Evolutionary conservation across 1,140 invertebrate genomes (phyloP), one percentile per base, ranked within the genome.

Genomic region (Laupala kohalensis): DNA sequence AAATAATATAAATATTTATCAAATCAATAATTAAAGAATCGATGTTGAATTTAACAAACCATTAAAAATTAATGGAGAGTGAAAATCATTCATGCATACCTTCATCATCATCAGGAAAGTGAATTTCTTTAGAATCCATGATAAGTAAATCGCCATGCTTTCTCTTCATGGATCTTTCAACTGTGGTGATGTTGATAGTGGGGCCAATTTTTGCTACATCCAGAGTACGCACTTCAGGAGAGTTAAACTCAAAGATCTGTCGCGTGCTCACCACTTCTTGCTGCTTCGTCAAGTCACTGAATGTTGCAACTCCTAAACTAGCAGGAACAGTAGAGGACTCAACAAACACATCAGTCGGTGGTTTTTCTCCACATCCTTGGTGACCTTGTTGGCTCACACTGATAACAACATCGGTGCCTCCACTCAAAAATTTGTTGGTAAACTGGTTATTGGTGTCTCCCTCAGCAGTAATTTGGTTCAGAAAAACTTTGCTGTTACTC

Each of bases 181-280:
- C 37, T 25, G 27, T 67, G 28, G 64, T 67, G 9, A 62, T 67
- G 9, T 65, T 37, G 25, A 37, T 64, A 15, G 23, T 66, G 1
- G 23, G 64, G 13, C 29, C 29, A 2, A 30, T 15, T 25, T 53
- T 69, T 1, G 26, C 13, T 66, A 9, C 64, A 66, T 66, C 64
- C 9, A 13, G 9, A 25, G 23, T 4, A 13, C 26, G 23, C 1
- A 25, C 9, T 4, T 70, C 69, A 62, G 6, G 27, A 4, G 28
- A 62, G 24, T 23, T 70, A 19, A 53, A 63, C 6, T 70, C 69
- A 64, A 70, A 70, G 13, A 64, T n/a, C 64, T 67, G 75, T 70
- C 76, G 76, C 0, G 79, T 78, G 75, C 76, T 80, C 37, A 80
- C 75, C 6, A 78, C 75, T 68, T 80, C 73, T 23, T 68, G 67